Evolutionary conservation across 1,140 invertebrate genomes (phyloP).

Genomic region (Drosophila tani): DNA sequence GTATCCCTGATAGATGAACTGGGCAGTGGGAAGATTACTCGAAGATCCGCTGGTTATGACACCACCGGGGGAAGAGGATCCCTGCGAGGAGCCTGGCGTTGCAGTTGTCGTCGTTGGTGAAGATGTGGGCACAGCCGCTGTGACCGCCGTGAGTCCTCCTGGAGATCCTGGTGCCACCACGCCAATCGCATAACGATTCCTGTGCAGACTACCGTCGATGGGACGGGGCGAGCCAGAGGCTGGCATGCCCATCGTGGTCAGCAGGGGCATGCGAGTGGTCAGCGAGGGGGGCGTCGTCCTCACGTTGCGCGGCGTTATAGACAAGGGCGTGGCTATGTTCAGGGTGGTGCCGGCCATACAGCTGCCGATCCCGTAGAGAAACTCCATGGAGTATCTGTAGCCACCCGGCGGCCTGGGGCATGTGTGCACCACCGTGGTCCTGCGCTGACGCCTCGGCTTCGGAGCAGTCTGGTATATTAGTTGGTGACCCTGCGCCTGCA

Average conservation of each 20-base stretch:
- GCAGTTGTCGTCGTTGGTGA: neutral
- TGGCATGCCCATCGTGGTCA: constrained; percentile 14
- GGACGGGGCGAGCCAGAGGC: constrained; percentile 14
- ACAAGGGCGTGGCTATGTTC: constrained; percentile 61
- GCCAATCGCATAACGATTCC: constrained; percentile 36
- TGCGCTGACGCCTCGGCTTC: constrained; percentile 23
- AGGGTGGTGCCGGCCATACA: constrained; percentile 58
- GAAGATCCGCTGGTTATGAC: neutral
- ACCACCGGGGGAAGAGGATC: neutral
- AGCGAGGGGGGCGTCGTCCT: constrained; percentile 46
- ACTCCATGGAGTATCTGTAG: constrained; percentile 73
- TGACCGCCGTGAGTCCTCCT: constrained; percentile 11
- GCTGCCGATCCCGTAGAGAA: constrained; percentile 64
- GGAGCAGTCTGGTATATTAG: constrained; percentile 7
- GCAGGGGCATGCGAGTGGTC: constrained; percentile 22
- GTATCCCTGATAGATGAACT: constrained; percentile 59
- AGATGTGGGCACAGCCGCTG: constrained; percentile 17
- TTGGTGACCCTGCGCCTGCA: neutral
- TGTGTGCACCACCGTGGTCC: constrained; percentile 36
- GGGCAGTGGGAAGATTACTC: constrained; percentile 22
- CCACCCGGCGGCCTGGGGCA: constrained; percentile 67
- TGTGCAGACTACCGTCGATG: constrained; percentile 1
- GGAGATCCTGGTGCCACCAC: constrained; percentile 3
- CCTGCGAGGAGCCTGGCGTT: neutral
- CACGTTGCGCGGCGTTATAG: constrained; percentile 61